phyloP scores from a whole-genome alignment of 2,797 vertebrate species.

The Apogon hyalosoma region DNA sequence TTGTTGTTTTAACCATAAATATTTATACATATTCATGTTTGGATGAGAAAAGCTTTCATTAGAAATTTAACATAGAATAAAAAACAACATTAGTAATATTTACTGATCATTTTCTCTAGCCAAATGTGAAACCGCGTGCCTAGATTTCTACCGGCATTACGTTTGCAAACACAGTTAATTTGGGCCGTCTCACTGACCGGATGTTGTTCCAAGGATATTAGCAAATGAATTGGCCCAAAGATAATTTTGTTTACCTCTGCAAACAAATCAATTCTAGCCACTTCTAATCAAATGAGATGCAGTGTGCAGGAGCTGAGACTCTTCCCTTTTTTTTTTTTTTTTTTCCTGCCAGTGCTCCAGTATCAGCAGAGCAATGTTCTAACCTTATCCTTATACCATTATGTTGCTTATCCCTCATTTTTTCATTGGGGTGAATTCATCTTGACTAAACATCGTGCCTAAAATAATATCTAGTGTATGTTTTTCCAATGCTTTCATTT shows the following conservation, averaged over 20 bases:
- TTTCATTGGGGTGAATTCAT: neutral
- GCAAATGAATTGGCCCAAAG: slow-evolving; percentile 66
- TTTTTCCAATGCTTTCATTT: neutral
- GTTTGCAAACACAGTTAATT: slow-evolving; percentile 23
- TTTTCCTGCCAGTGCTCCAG: slow-evolving; percentile 51
- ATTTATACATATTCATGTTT: too few relatives aligned
- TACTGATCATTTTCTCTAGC: neutral
- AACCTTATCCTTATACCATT: neutral
- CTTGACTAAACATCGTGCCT: too few relatives aligned
- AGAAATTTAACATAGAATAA: too few relatives aligned
- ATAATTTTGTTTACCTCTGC: slow-evolving; percentile 72
- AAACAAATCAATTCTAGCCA: slow-evolving; percentile 74
- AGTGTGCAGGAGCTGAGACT: slow-evolving; percentile 49
- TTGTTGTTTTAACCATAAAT: too few relatives aligned
- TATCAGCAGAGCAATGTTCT: slow-evolving; percentile 27
- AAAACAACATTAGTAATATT: neutral
- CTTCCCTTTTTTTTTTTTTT: slow-evolving; percentile 9
- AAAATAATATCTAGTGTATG: neutral
- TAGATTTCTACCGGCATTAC: slow-evolving; percentile 14
- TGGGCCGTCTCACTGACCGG: slow-evolving; percentile 28
- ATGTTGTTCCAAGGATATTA: slow-evolving; percentile 61
- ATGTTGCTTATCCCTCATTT: slow-evolving; percentile 21
- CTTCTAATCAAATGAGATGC: slow-evolving; percentile 71
- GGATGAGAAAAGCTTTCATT: too few relatives aligned
- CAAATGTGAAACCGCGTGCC: slow-evolving; percentile 4